Evolutionary conservation across 2,113 vertebrate species (phyloP).

Genomic region (Manacus vitellinus): DNA sequence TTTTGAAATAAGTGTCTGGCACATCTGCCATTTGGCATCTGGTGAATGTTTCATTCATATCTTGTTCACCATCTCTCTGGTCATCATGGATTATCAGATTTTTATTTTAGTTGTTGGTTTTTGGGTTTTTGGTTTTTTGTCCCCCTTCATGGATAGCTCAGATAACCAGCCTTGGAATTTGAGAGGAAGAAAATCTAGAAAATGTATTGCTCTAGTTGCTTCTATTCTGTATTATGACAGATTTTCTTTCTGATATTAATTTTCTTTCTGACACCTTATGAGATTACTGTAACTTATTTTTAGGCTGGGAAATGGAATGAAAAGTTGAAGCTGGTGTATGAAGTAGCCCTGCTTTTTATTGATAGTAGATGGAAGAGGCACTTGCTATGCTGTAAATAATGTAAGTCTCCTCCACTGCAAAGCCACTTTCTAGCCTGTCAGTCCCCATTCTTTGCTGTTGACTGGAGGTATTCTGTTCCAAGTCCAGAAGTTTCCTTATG

Average conservation of each 20-base stretch:
- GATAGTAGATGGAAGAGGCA: neutral
- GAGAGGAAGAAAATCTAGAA: neutral
- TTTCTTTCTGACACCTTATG: conserved; percentile 36
- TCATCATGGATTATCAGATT: neutral
- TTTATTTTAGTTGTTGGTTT: neutral
- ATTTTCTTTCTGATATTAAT: conserved; percentile 39
- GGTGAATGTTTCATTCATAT: neutral
- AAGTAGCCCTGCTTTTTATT: neutral
- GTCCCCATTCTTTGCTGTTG: neutral
- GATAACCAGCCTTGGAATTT: neutral
- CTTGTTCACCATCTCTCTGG: neutral
- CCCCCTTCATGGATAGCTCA: neutral
- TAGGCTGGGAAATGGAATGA: conserved; percentile 15
- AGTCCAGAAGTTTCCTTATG: neutral
- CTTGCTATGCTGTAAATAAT: neutral
- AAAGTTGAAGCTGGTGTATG: neutral
- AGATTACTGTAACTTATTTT: conserved; percentile 51
- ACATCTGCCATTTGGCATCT: neutral
- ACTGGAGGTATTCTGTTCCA: neutral
- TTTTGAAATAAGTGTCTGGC: neutral
- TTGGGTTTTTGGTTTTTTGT: neutral
- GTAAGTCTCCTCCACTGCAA: neutral
- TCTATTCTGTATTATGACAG: conserved; percentile 36
- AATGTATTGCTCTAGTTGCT: neutral
- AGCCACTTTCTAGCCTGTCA: neutral